A percentile compares a stretch with the other conserved stretches of the same genome.
These are phyloP conservation scores for Nyctalus aviator DNA, from an alignment of 2,797 vertebrate genomes.

Conservation along the genomic window DNA sequence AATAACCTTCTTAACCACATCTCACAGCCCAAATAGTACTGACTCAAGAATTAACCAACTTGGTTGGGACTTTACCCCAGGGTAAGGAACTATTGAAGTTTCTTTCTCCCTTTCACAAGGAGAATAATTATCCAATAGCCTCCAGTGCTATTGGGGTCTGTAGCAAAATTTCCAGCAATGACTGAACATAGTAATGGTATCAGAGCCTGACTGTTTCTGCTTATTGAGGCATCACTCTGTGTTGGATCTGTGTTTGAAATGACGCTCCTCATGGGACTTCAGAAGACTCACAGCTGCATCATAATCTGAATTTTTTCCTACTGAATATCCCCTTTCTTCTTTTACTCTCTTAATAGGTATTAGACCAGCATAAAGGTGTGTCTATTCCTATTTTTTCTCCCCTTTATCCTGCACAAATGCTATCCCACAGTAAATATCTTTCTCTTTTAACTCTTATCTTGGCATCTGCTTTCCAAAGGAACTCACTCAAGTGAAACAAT, in stretches of 20 bases:
- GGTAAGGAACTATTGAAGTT: not conserved
- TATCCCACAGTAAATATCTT: not conserved
- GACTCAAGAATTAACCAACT: not conserved
- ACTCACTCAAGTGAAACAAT: not conserved
- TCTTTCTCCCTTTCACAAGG: not conserved
- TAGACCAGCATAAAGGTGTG: not conserved
- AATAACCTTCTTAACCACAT: not conserved
- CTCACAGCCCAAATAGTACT: not conserved
- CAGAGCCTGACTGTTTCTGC: not conserved
- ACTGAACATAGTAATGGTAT: not conserved
- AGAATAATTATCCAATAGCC: not conserved
- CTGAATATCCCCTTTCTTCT: not conserved
- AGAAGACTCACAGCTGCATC: not conserved
- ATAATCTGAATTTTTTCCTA: not conserved
- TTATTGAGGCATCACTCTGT: not conserved
- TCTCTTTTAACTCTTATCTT: not conserved
- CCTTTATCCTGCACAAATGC: not conserved
- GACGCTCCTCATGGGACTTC: not conserved
- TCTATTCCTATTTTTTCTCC: not conserved
- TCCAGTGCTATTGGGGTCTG: not conserved
- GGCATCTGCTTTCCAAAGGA: constrained; percentile 3
- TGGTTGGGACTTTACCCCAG: not conserved
- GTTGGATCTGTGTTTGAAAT: not conserved
- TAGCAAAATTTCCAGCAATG: not conserved
- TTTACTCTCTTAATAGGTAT: not conserved